Evolutionary conservation across 2,888 invertebrate genomes (phyloP), one percentile per base, ranked within the genome.

Genomic region (Colletes collaris): DNA sequence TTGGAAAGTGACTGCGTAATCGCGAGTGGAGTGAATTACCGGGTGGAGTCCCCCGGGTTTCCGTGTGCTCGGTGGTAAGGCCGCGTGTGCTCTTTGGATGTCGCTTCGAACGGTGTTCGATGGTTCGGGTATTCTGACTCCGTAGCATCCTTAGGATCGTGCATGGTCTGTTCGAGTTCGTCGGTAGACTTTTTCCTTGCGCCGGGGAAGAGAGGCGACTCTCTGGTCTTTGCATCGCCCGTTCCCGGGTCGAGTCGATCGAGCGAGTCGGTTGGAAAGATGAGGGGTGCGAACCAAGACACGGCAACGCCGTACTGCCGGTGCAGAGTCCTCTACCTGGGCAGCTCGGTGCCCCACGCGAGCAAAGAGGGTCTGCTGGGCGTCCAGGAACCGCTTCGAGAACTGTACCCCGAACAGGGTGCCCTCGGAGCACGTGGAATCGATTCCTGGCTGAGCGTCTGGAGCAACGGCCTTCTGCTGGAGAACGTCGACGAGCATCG

Each of bases 341-440:
- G 99, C 87, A 98, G 98, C 88, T 97, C 98, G 37, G 99, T 99
- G 89, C 98, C 99, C 46, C 98, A 99, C 91, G 97, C 98, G 92
- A 98, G 98, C 92, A 99, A 99, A 93, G 99, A 99, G 92, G 99
- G 99, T 66, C 95, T 99, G 64, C 97, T 99, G 92, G 98, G 98
- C 74, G 98, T 99, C 86, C 99, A 99, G 94, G 99, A 99, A 93
- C 99, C 99, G 2, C 94, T 99, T 88, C 96, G 97, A 88, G 99
- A 99, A 91, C 94, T 99, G 76, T 99, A 99, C 93, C 98, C 99
- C 76, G 98, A 98, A 86, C 98, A 98, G 93, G 98, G 98, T 79
- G 97, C 97, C 78, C 95, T 97, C 81, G 96, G 97, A 8, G 96
- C 97, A 85, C 95, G 97, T 91, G 97, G 99, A 89, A 97, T 98